phyloP scores from a whole-genome alignment of 2,797 vertebrate genomes.

The Notolabrus celidotus region DNA sequence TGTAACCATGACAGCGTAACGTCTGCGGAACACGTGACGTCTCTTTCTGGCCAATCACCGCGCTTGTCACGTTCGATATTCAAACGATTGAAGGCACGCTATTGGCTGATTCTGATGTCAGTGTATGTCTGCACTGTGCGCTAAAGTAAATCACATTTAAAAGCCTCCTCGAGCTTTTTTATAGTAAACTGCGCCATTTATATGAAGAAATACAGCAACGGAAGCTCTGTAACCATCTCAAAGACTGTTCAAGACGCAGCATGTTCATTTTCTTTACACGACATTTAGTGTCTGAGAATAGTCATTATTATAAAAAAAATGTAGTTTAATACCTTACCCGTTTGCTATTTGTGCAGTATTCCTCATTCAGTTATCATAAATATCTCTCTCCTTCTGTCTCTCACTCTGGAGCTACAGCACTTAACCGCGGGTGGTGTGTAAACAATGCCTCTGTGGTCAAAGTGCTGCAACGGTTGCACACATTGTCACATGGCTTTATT shows the following conservation, averaged over 20 bases:
- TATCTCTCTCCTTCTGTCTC: background rate
- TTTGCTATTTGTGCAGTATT: background rate
- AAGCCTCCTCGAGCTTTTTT: background rate
- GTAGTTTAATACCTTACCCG: constrained; percentile 31
- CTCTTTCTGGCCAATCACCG: constrained; percentile 56
- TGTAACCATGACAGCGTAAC: constrained; percentile 86
- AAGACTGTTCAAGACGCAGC: background rate
- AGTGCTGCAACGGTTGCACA: constrained; percentile 76
- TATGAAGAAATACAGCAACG: background rate
- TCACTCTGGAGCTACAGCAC: constrained; percentile 8
- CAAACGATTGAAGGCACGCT: constrained; percentile 67
- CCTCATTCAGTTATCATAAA: background rate
- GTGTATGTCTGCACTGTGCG: constrained; percentile 13
- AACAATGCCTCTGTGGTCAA: constrained; percentile 71
- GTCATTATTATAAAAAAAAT: background rate
- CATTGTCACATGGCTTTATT: constrained; percentile 51
- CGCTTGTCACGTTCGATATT: constrained; percentile 66
- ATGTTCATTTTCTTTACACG: background rate
- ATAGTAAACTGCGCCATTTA: background rate
- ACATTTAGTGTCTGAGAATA: background rate
- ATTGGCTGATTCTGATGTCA: constrained; percentile 71
- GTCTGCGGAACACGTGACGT: constrained; percentile 63
- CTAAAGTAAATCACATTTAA: constrained; percentile 15
- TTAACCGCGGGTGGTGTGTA: constrained; percentile 26
- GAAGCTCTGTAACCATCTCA: background rate